These are phyloP conservation scores for Anguilla rostrata DNA, from an alignment of 2,113 vertebrate species.

Conservation along the genomic window DNA sequence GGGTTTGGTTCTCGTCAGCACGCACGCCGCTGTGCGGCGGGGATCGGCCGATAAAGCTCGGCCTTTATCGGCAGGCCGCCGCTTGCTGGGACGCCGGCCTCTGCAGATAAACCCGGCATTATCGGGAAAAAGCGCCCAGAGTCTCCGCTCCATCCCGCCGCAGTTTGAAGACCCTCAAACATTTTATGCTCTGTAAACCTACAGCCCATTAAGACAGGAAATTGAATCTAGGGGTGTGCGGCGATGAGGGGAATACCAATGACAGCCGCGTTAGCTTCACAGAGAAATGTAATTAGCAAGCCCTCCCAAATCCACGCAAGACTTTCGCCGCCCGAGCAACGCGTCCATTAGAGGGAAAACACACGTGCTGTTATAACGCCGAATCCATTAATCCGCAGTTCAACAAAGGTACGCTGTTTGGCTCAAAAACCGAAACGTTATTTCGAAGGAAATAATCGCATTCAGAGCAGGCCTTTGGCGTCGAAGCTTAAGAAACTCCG, in stretches of 20 bases:
- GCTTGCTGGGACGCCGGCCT: not conserved
- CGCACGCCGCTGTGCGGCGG: no score
- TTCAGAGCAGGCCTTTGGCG: no score
- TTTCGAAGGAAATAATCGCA: not conserved
- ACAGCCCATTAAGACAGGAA: not conserved
- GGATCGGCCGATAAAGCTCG: not conserved
- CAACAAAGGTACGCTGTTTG: not conserved
- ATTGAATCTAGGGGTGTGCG: not conserved
- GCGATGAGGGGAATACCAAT: not conserved
- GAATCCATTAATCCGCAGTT: not conserved
- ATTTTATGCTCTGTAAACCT: slow-evolving; percentile 29
- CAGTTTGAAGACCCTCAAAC: slow-evolving; percentile 20
- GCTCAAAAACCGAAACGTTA: not conserved
- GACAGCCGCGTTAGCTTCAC: not conserved
- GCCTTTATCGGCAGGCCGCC: not conserved
- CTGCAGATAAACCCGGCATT: slow-evolving; percentile 8
- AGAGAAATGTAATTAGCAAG: slow-evolving; percentile 7
- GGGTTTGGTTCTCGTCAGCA: not conserved
- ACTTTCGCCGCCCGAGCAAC: not conserved
- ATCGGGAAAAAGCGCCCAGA: not conserved
- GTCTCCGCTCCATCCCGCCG: not conserved
- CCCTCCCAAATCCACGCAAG: not conserved
- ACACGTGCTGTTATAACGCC: not conserved
- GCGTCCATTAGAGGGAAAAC: not conserved
- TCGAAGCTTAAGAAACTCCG: not conserved